phyloP scores from a whole-genome alignment of 2,797 vertebrate genomes.

The Danio choprae region DNA sequence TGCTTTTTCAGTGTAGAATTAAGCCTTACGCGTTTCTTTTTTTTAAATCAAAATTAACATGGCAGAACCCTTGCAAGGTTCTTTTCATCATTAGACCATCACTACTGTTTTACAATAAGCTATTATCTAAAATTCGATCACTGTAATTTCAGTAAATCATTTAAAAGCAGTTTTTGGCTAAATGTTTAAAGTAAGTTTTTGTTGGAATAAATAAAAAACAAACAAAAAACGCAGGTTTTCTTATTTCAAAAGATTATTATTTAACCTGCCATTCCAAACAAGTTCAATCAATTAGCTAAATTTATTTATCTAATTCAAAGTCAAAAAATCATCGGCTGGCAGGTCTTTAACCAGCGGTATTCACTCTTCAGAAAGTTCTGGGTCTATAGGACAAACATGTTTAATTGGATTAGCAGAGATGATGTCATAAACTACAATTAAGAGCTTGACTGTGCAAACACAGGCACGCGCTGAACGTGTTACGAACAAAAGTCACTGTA shows the following conservation, averaged over 20 bases:
- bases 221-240: neutral
- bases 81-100: neutral
- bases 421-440: constrained; percentile 73
- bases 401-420: constrained; percentile 82
- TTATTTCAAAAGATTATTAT: neutral
- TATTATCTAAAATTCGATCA: constrained; percentile 8
- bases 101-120: too few relatives aligned
- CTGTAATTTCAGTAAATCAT: neutral
- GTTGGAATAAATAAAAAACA: neutral
- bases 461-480: constrained; percentile 47
- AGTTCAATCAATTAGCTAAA: constrained; percentile 16
- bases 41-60: neutral
- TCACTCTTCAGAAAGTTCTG: constrained; percentile 76
- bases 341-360: constrained; percentile 72
- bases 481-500: constrained; percentile 4
- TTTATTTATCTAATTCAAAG: constrained; percentile 64
- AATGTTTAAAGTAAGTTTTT: too few relatives aligned
- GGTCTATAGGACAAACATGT: constrained; percentile 72
- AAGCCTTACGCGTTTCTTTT: neutral
- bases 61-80: neutral
- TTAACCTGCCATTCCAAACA: neutral
- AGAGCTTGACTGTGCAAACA: constrained; percentile 67
- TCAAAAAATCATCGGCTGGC: neutral
- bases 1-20: neutral
- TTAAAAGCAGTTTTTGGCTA: neutral